phyloP scores from a whole-genome alignment of 2,113 vertebrate genomes.

The Austrofundulus limnaeus region DNA sequence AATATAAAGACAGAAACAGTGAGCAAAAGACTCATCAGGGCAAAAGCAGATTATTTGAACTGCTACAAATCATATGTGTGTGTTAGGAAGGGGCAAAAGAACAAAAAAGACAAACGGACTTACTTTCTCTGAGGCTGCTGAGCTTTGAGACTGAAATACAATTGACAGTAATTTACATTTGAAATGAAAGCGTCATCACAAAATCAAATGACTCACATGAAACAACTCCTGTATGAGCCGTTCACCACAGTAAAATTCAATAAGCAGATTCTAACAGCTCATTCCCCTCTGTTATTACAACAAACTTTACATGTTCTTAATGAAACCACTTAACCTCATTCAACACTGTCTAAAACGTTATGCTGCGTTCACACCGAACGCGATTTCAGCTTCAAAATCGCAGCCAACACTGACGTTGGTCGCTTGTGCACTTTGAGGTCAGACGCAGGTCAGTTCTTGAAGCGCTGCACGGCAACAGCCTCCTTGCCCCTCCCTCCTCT shows the following conservation, averaged over 20 bases:
- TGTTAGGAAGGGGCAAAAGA: not conserved
- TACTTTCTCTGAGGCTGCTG: constrained; percentile 74
- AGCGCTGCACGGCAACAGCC: too few relatives aligned
- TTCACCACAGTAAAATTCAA: not conserved
- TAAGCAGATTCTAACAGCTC: constrained; percentile 8
- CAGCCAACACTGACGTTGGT: too few relatives aligned
- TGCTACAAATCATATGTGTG: not conserved
- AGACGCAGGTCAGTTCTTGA: too few relatives aligned
- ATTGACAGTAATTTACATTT: constrained; percentile 66
- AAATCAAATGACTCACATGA: constrained; percentile 20
- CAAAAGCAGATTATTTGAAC: not conserved
- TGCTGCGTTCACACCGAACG: too few relatives aligned
- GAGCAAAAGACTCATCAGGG: not conserved
- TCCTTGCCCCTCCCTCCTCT: too few relatives aligned
- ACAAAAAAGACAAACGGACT: constrained; percentile 58
- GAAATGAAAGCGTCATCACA: constrained; percentile 40
- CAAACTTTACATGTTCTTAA: not conserved
- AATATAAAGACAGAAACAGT: constrained; percentile 17
- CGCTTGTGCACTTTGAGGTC: too few relatives aligned
- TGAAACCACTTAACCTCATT: too few relatives aligned
- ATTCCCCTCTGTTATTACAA: not conserved
- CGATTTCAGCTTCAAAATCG: too few relatives aligned
- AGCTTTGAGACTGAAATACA: constrained; percentile 81
- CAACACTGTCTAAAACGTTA: too few relatives aligned
- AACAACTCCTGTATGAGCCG: not conserved